Evolutionary conservation across 2,888 invertebrate genomes (phyloP).

Genomic region (Oligia strigilis): DNA sequence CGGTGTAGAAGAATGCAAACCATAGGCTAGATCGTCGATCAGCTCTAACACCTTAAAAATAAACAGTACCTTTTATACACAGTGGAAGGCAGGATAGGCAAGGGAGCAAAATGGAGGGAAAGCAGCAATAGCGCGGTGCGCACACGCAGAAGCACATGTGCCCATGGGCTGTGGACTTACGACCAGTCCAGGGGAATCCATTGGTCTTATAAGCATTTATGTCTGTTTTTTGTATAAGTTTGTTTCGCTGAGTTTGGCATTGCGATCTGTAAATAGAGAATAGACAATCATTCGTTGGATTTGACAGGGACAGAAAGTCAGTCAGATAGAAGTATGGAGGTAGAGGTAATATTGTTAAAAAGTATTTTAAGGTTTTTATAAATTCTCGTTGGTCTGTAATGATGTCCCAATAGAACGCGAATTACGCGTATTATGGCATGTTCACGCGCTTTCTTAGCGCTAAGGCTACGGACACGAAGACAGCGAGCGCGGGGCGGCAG

Average conservation of each 20-base stretch:
- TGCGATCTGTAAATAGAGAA: background rate
- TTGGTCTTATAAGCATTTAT: conserved; percentile 42
- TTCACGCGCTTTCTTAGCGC: no score
- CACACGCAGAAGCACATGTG: conserved; percentile 81
- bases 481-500: no score
- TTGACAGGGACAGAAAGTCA: conserved; percentile 23
- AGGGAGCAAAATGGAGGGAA: conserved; percentile 75
- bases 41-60: background rate
- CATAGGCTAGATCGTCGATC: background rate
- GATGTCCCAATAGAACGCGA: no score
- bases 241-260: conserved; percentile 34
- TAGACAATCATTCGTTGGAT: background rate
- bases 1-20: background rate
- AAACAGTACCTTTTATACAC: conserved; percentile 56
- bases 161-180: conserved; percentile 60
- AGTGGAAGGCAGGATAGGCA: conserved; percentile 78
- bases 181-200: background rate
- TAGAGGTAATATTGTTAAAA: background rate
- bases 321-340: background rate
- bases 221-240: conserved; percentile 33
- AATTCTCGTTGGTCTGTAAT: background rate
- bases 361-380: background rate
- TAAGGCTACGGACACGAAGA: no score
- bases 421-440: no score
- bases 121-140: conserved; percentile 75